Evolutionary conservation across 2,113 vertebrate genomes (phyloP).

Genomic region (Illadopsis cleaveri): DNA sequence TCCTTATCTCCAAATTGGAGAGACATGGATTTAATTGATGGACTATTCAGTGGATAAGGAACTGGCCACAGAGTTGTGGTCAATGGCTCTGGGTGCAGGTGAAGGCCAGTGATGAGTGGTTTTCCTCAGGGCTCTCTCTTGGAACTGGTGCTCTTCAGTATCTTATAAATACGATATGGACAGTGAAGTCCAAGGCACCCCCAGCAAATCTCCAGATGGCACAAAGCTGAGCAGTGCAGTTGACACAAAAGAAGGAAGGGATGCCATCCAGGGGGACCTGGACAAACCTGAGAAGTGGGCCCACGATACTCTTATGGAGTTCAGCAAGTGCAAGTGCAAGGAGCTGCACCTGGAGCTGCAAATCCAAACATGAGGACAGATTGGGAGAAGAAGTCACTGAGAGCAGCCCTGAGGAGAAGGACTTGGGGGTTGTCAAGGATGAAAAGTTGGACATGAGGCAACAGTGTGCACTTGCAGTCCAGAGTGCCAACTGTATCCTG

Average conservation of each 20-base stretch:
- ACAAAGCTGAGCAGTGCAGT: background rate
- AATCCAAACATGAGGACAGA: background rate
- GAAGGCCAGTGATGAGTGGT: background rate
- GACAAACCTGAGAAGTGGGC: background rate
- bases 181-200: background rate
- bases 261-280: background rate
- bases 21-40: background rate
- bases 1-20: background rate
- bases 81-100: background rate
- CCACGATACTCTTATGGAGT: too few relatives aligned
- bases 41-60: background rate
- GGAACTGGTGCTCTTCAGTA: background rate
- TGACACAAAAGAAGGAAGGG: background rate
- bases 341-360: background rate
- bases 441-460: background rate
- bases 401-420: background rate
- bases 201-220: background rate
- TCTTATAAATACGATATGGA: background rate
- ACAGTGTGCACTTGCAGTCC: background rate
- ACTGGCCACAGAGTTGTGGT: background rate
- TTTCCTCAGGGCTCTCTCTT: background rate
- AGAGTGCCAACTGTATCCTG: background rate
- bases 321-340: background rate
- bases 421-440: background rate
- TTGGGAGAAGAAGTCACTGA: background rate